A percentile compares a stretch with the other conserved stretches of the same genome.
These are phyloP conservation scores for Syngnathoides biaculeatus DNA, from an alignment of 2,113 vertebrate species.

Conservation along the genomic window DNA sequence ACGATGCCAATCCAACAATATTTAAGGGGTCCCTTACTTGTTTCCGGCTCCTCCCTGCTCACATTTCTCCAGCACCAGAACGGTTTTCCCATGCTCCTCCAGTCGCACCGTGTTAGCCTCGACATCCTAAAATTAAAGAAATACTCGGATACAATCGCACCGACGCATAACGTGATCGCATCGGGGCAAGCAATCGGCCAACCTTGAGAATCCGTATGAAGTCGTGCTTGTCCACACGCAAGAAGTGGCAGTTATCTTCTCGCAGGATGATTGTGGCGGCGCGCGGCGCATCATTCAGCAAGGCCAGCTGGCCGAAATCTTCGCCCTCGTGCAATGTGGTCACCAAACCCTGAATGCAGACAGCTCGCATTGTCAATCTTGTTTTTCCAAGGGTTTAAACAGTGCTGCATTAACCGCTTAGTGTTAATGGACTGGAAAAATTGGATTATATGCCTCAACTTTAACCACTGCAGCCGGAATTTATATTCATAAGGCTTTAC, in stretches of 20 bases:
- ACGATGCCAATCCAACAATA: background rate
- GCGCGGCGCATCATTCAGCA: constrained; percentile 89
- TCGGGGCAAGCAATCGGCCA: background rate
- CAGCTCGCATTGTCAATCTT: background rate
- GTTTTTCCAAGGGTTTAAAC: background rate
- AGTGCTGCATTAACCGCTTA: background rate
- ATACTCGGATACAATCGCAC: background rate
- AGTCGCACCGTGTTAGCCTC: constrained; percentile 92
- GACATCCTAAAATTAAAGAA: constrained; percentile 77
- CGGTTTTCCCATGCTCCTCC: constrained; percentile 90
- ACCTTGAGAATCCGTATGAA: constrained; percentile 96
- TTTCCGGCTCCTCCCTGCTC: constrained; percentile 74
- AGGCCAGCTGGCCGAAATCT: constrained; percentile 89
- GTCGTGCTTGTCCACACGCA: constrained; percentile 92
- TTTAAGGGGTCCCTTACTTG: constrained; percentile 47
- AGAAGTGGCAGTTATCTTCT: constrained; percentile 92
- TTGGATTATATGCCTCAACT: background rate
- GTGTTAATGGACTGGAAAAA: background rate
- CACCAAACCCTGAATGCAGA: constrained; percentile 80
- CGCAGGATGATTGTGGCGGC: constrained; percentile 90
- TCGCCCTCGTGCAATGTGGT: constrained; percentile 89
- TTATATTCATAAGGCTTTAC: background rate
- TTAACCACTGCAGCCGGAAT: background rate
- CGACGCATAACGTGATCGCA: background rate
- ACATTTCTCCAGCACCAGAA: constrained; percentile 87